Conservation (phyloP, 2,888 invertebrate genomes). For the Morinoia aosen region DNA sequence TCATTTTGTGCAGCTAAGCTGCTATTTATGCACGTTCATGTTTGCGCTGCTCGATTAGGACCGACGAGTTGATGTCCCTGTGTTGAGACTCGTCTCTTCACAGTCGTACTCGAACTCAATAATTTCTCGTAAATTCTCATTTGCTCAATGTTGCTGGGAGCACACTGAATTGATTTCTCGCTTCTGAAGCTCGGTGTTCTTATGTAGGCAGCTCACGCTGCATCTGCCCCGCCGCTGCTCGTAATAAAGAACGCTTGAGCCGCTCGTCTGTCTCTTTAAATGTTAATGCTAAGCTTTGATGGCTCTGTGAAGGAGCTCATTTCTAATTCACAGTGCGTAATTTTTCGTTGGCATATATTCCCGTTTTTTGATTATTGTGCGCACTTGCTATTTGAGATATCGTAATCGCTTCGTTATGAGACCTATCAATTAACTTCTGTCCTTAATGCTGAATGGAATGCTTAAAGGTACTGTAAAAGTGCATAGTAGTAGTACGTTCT, state of each 20-base stretch:
- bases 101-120: not conserved
- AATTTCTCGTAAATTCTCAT: not conserved
- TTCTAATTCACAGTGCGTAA: not conserved
- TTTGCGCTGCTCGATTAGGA: not conserved
- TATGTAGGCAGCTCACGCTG: not conserved
- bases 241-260: not conserved
- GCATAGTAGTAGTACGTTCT: not conserved
- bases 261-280: not conserved
- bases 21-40: not conserved
- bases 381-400: not conserved
- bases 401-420: not conserved
- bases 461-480: not conserved
- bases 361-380: not conserved
- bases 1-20: not conserved
- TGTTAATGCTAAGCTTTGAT: not conserved
- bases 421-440: not conserved
- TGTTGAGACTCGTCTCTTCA: not conserved
- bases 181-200: not conserved
- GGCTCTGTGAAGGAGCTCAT: not conserved
- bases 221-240: not conserved
- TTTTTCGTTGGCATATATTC: not conserved
- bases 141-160: not conserved
- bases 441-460: not conserved
- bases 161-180: not conserved
- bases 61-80: not conserved